A percentile compares a stretch with the other conserved stretches of the same genome.
Conservation (phyloP, 1,140 invertebrate species). For the Muscidifurax raptorellus region DNA sequence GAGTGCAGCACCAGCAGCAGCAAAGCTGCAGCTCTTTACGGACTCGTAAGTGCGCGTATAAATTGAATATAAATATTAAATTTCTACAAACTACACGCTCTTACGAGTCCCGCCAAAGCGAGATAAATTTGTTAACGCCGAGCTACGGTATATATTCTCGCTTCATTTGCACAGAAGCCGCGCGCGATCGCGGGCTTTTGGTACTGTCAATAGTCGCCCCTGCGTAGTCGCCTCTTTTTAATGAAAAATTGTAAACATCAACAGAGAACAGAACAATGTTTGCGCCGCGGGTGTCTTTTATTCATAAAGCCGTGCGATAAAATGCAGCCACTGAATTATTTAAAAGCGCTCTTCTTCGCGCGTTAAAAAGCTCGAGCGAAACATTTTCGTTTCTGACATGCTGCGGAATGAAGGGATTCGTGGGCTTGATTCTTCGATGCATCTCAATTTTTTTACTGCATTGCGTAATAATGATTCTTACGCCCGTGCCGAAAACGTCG, state of each 20-base stretch:
- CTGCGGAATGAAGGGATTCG: background rate
- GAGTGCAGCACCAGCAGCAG: background rate
- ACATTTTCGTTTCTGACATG: background rate
- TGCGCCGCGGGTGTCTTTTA: background rate
- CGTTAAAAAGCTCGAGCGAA: background rate
- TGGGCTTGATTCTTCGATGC: no score
- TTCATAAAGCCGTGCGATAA: background rate
- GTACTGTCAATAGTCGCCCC: background rate
- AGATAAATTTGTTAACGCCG: background rate
- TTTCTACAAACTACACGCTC: background rate
- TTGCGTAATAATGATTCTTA: no score
- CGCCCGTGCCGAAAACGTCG: no score
- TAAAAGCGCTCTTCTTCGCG: background rate
- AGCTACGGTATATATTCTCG: no score
- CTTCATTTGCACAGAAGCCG: background rate
- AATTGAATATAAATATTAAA: slow-evolving; percentile 11
- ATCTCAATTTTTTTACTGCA: background rate
- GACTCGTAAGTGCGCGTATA: background rate
- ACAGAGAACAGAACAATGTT: background rate
- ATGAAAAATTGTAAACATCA: background rate
- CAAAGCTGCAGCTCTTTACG: background rate
- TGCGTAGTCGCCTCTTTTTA: background rate
- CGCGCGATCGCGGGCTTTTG: background rate
- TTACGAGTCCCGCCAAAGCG: background rate
- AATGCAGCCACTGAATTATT: slow-evolving; percentile 10